Evolutionary conservation across 2,113 vertebrate genomes (phyloP), one percentile per base, ranked within the genome.

Genomic region (Procavia capensis): DNA sequence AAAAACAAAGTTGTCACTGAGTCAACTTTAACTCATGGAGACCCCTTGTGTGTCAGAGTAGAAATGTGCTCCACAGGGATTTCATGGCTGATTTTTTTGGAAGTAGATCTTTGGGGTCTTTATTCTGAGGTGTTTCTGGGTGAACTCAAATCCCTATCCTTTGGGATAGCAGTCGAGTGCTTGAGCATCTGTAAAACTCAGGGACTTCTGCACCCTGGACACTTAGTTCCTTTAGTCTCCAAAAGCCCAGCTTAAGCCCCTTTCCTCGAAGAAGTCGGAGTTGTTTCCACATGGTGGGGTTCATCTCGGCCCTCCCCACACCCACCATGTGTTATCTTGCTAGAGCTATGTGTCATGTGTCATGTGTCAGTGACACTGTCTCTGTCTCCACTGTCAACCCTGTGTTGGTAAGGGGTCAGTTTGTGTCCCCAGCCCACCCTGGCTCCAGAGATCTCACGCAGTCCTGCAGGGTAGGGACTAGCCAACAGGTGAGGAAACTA

Each of bases 141-240:
- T n/a, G 16, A 5, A 72, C n/a, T 39, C 70, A 39, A 39, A 72
- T 16, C 20, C 20, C n/a, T 20, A 72, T 24, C 36, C 29, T 24
- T 72, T 39, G 4, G 8, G 20, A 10, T 70, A 41, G n/a, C 36
- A 24, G 36, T 10, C 9, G 36, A 72, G 70, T 19, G 16, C 13
- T 68, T 68, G 6, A 36, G 34, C 14, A 16, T 11, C 31, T 5
- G 63, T 64, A 13, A 25, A 6, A 64, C 27, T 9, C 25, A 57
- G 20, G 22, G 27, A 2, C 14, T 29, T 20, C n/a, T 39, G n/a
- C 68, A 19, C 34, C 22, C 9, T 25, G 22, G 24, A 50, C 6
- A 3, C 2, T 14, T 27, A 27, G 0, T 0, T 2, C 34, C 64
- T 2, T 6, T 0, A 3, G 14, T 29, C 25, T 74, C 41, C 47